phyloP scores from a whole-genome alignment of 2,113 vertebrate genomes.

The Motacilla alba region DNA sequence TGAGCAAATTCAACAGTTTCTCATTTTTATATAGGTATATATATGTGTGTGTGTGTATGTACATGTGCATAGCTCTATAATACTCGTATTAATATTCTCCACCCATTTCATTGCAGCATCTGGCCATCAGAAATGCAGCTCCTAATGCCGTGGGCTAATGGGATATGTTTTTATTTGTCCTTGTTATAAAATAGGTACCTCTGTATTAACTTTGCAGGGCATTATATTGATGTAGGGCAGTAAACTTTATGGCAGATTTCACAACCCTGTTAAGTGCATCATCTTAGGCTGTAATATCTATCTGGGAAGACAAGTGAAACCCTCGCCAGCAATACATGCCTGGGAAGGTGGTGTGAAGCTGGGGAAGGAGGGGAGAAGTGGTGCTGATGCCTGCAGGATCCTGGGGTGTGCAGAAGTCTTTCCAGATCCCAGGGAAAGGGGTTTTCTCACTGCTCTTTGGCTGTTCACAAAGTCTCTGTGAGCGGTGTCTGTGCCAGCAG shows the following conservation, averaged over 20 bases:
- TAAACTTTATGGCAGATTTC: constrained; percentile 66
- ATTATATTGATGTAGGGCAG: constrained; percentile 53
- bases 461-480: background rate
- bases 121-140: constrained; percentile 18
- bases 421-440: background rate
- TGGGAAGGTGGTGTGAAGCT: background rate
- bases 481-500: background rate
- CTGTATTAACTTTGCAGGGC: constrained; percentile 46
- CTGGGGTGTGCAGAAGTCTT: background rate
- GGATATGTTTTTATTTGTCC: constrained; percentile 65
- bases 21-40: background rate
- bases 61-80: background rate
- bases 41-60: background rate
- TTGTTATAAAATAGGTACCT: constrained; percentile 52
- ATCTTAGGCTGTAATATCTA: background rate
- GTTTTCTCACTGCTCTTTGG: background rate
- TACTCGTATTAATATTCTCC: background rate
- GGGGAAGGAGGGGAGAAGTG: background rate
- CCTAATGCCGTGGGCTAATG: constrained; percentile 4
- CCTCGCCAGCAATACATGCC: background rate
- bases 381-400: background rate
- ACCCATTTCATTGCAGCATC: constrained; percentile 36
- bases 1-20: background rate
- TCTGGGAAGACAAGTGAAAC: background rate
- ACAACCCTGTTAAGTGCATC: constrained; percentile 57